Conservation (phyloP, 2,797 vertebrate genomes). For the Oreonectes daqikongensis region DNA sequence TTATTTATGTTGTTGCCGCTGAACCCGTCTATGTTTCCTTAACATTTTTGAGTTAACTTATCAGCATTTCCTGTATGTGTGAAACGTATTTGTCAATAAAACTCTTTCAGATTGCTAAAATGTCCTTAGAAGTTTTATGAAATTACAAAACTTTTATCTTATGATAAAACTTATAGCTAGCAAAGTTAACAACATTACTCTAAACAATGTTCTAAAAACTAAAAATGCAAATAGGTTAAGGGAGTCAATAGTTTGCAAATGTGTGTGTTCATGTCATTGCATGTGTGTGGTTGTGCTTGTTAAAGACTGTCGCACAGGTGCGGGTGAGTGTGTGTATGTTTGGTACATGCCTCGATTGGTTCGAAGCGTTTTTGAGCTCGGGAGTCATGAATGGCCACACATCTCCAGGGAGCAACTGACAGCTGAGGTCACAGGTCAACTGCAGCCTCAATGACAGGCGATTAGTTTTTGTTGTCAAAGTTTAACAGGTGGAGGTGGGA, state of each 20-base stretch:
- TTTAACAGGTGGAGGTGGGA: slow-evolving; percentile 81
- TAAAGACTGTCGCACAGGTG: slow-evolving; percentile 72
- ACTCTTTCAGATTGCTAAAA: no score
- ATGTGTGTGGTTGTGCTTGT: slow-evolving; percentile 27
- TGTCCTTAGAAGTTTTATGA: no score
- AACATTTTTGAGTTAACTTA: no score
- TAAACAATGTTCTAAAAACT: neutral
- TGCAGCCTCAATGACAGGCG: slow-evolving; percentile 70
- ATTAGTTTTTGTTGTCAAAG: slow-evolving; percentile 81
- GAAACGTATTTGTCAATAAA: no score
- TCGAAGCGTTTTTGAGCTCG: slow-evolving; percentile 76
- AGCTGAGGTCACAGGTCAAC: slow-evolving; percentile 76
- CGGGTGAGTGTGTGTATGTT: slow-evolving; percentile 74
- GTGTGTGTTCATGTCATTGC: slow-evolving; percentile 58
- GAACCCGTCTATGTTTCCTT: no score
- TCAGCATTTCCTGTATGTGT: no score
- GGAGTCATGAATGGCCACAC: slow-evolving; percentile 70
- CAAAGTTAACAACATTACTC: no score
- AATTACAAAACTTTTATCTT: no score
- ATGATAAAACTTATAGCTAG: no score
- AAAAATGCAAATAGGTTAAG: neutral
- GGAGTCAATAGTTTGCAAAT: slow-evolving; percentile 66
- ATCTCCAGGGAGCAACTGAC: slow-evolving; percentile 74
- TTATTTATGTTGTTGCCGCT: no score
- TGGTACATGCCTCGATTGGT: slow-evolving; percentile 58